phyloP scores from a whole-genome alignment of 2,797 vertebrate genomes.

The Paedocypris micromegethes region DNA sequence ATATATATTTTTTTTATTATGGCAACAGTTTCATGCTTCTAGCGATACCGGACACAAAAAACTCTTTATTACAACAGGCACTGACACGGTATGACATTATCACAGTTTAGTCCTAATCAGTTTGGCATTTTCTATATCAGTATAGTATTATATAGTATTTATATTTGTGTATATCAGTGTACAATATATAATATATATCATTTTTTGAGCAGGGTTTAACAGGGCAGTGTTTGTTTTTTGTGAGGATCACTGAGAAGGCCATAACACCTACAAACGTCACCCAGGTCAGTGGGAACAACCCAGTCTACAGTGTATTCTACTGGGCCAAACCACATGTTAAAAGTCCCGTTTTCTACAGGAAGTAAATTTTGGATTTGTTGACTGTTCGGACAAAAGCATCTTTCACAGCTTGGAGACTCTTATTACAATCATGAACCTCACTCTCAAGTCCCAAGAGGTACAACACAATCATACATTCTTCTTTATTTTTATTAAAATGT shows the following conservation, averaged over 20 bases:
- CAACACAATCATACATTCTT: neutral
- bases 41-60: too few relatives aligned
- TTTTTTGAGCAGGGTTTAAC: constrained; percentile 59
- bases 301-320: too few relatives aligned
- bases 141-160: too few relatives aligned
- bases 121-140: too few relatives aligned
- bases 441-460: constrained; percentile 75
- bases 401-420: constrained; percentile 68
- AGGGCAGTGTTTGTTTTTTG: constrained; percentile 76
- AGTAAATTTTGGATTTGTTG: too few relatives aligned
- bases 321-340: too few relatives aligned
- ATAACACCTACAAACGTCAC: constrained; percentile 70
- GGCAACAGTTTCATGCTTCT: too few relatives aligned
- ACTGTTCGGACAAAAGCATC: constrained; percentile 48
- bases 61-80: too few relatives aligned
- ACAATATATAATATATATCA: neutral
- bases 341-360: neutral
- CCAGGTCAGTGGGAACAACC: constrained; percentile 58
- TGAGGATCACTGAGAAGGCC: constrained; percentile 66
- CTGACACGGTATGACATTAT: too few relatives aligned
- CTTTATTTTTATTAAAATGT: neutral
- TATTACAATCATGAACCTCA: constrained; percentile 68
- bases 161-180: neutral
- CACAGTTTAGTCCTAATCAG: too few relatives aligned
- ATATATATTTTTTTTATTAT: too few relatives aligned